These are phyloP conservation scores for Synanthedon myopaeformis DNA, from an alignment of 2,888 invertebrate species.

Conservation along the genomic window DNA sequence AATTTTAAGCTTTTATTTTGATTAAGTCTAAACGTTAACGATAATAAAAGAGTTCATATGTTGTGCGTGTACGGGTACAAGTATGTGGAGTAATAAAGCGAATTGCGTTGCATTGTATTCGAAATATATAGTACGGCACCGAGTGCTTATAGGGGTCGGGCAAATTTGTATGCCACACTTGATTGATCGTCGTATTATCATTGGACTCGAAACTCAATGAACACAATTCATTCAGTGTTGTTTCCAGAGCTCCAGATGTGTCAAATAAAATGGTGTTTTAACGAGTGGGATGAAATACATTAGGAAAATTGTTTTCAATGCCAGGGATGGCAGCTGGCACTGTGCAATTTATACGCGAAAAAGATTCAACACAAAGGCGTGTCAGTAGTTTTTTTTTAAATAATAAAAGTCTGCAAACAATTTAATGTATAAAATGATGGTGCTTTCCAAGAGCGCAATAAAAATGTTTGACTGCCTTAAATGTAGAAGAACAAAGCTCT, in stretches of 20 bases:
- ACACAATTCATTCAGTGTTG: conserved; percentile 7
- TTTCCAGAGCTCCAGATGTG: neutral
- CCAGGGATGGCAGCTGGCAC: conserved; percentile 1
- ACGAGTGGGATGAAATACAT: too few species aligned
- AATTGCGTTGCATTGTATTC: conserved; percentile 34
- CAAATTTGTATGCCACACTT: conserved; percentile 25
- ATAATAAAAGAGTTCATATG: neutral
- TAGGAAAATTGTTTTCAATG: too few species aligned
- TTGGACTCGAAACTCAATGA: conserved; percentile 14
- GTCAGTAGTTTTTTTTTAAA: too few species aligned
- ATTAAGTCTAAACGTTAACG: neutral
- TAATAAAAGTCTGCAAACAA: too few species aligned
- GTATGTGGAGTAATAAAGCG: conserved; percentile 26
- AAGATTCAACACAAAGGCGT: too few species aligned
- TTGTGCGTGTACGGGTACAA: conserved; percentile 1
- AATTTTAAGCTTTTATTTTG: neutral
- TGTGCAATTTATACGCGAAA: neutral
- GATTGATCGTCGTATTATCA: conserved; percentile 33
- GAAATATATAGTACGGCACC: conserved; percentile 15
- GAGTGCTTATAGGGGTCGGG: conserved; percentile 10
- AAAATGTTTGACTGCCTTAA: too few species aligned
- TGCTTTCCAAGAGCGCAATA: too few species aligned
- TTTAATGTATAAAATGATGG: too few species aligned
- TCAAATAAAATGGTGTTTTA: conserved; percentile 3
- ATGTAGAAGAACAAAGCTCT: too few species aligned